Percentiles rank a stretch among this genome's conserved stretches.
phyloP scores from a whole-genome alignment of 2,113 vertebrate genomes.

The Salminus brasiliensis region DNA sequence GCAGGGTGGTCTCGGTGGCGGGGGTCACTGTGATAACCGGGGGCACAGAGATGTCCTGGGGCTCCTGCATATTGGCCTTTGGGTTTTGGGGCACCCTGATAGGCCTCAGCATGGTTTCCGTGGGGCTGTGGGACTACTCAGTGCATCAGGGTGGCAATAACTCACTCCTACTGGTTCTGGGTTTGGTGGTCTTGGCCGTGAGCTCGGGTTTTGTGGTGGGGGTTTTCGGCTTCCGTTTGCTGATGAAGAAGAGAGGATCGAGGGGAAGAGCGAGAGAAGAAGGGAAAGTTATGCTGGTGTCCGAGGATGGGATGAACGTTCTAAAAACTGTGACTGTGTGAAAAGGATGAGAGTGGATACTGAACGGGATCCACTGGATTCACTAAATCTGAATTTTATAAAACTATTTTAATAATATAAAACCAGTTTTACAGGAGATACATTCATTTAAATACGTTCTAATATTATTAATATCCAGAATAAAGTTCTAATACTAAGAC shows the following conservation, averaged over 20 bases:
- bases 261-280: constrained; percentile 58
- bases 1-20: constrained; percentile 72
- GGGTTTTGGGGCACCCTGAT: constrained; percentile 74
- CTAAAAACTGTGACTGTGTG: constrained; percentile 77
- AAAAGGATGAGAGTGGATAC: background rate
- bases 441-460: no score
- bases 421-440: no score
- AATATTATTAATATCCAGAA: no score
- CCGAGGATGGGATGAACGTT: constrained; percentile 56
- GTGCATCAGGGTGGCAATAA: background rate
- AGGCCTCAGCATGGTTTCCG: constrained; percentile 68
- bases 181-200: constrained; percentile 67
- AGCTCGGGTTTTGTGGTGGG: constrained; percentile 59
- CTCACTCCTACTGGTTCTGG: constrained; percentile 70
- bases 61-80: constrained; percentile 76
- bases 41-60: constrained; percentile 75
- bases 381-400: no score
- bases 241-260: constrained; percentile 60
- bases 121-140: constrained; percentile 73
- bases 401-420: background rate
- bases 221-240: constrained; percentile 54
- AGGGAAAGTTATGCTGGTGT: constrained; percentile 71
- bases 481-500: no score
- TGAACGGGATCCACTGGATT: background rate
- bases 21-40: constrained; percentile 76